A percentile compares a stretch with the other conserved stretches of the same genome.
phyloP scores from a whole-genome alignment of 2,797 vertebrate genomes.

The Argentina silus region DNA sequence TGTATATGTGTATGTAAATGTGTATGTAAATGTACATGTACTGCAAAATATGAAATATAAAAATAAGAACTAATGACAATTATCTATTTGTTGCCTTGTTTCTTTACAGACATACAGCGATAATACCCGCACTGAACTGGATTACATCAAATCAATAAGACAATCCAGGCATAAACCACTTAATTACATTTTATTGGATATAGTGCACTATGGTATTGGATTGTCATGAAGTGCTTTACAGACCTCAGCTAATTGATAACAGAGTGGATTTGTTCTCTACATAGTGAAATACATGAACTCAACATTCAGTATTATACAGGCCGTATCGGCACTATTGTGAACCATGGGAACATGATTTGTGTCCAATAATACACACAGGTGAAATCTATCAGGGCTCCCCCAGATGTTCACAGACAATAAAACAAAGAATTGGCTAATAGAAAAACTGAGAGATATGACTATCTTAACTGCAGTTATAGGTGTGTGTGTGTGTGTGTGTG shows the following conservation, averaged over 20 bases:
- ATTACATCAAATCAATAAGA: constrained; percentile 11
- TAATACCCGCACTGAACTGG: neutral
- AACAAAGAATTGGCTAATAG: constrained; percentile 39
- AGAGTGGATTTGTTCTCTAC: neutral
- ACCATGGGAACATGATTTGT: constrained; percentile 41
- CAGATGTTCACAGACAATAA: constrained; percentile 48
- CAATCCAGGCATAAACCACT: constrained; percentile 21
- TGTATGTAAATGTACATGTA: constrained; percentile 64
- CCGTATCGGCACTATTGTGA: neutral
- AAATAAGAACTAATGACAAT: constrained; percentile 42
- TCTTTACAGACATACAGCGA: constrained; percentile 8
- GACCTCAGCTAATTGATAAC: constrained; percentile 31
- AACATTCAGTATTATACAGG: constrained; percentile 22
- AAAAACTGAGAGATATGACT: constrained; percentile 55
- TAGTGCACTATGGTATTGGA: constrained; percentile 43
- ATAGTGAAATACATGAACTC: constrained; percentile 32
- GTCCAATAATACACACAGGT: constrained; percentile 50
- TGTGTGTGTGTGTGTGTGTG: neutral
- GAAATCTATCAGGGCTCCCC: constrained; percentile 24
- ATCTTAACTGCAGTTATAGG: neutral
- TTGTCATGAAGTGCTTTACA: constrained; percentile 39
- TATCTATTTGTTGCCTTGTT: constrained; percentile 18
- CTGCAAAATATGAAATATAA: constrained; percentile 51
- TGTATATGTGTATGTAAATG: constrained; percentile 65
- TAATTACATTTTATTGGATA: constrained; percentile 54